Percentiles rank a stretch among this genome's conserved stretches.
These are phyloP conservation scores for Lophotis ruficrista DNA, from an alignment of 2,113 vertebrate species.

Conservation along the genomic window DNA sequence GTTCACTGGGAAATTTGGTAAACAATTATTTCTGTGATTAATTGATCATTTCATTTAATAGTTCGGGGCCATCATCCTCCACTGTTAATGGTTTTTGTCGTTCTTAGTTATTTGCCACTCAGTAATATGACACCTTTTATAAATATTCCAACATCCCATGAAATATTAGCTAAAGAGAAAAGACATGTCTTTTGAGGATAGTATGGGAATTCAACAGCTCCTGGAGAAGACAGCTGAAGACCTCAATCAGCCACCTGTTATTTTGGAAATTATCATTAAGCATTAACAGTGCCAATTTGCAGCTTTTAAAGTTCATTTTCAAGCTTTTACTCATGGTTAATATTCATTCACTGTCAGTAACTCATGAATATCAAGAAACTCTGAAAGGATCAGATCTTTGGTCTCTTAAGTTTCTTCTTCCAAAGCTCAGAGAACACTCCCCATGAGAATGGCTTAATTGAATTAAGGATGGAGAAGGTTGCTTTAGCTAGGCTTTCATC, in stretches of 20 bases:
- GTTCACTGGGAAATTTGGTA: neutral
- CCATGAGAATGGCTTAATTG: neutral
- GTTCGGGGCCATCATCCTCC: neutral
- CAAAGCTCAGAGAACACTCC: neutral
- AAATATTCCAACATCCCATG: slow-evolving; percentile 19
- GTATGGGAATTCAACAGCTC: slow-evolving; percentile 21
- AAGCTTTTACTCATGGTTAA: slow-evolving; percentile 25
- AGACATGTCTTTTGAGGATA: neutral
- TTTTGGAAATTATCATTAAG: slow-evolving; percentile 35
- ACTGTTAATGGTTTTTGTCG: neutral
- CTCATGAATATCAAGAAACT: neutral
- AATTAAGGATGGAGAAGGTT: neutral
- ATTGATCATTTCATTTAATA: neutral
- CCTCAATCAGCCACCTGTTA: slow-evolving; percentile 57
- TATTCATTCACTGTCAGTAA: slow-evolving; percentile 40
- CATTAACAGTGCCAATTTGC: slow-evolving; percentile 31
- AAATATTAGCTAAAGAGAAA: slow-evolving; percentile 53
- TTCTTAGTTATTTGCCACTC: neutral
- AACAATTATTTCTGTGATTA: slow-evolving; percentile 13
- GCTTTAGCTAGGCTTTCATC: neutral
- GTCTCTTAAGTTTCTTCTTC: neutral
- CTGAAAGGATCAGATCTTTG: neutral
- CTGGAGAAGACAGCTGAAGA: slow-evolving; percentile 30
- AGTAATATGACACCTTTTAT: slow-evolving; percentile 17
- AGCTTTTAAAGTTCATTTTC: slow-evolving; percentile 58